A percentile compares a stretch with the other conserved stretches of the same genome.
Conservation (phyloP, 2,113 vertebrate genomes). For the Ivindomyrus marchei region DNA sequence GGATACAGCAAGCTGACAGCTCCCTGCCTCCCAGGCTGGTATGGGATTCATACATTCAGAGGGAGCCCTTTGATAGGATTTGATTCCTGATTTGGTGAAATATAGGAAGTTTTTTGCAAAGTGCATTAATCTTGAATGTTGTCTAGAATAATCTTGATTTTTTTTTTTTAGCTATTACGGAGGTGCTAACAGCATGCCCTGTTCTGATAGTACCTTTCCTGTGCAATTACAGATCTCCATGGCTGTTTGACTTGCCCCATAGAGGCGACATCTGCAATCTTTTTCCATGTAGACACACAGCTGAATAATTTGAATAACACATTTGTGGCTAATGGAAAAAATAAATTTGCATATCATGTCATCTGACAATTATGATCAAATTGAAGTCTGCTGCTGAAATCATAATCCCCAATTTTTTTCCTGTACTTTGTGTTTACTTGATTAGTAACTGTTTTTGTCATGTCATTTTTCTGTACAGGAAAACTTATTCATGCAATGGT, state of each 20-base stretch:
- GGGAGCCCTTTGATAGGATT: neutral
- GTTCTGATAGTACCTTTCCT: neutral
- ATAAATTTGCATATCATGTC: neutral
- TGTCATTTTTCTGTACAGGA: conserved; percentile 58
- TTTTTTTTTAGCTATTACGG: neutral
- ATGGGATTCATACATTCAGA: neutral
- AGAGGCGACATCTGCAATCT: neutral
- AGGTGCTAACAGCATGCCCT: neutral
- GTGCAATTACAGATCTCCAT: neutral
- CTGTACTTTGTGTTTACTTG: neutral
- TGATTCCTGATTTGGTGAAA: neutral
- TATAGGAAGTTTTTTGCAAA: neutral
- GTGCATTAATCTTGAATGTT: neutral
- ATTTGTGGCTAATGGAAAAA: neutral
- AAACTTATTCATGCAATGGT: conserved; percentile 98
- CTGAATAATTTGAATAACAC: neutral
- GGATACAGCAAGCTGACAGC: neutral
- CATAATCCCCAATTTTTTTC: neutral
- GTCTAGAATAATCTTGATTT: neutral
- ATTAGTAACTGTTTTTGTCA: neutral
- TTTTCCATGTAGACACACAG: neutral
- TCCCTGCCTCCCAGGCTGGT: neutral
- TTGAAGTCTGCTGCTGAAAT: neutral
- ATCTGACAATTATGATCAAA: neutral
- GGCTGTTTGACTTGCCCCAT: neutral